Base-by-base conservation (phyloP, 1,140 invertebrate genomes). In the Bradynema listronoti region DNA sequence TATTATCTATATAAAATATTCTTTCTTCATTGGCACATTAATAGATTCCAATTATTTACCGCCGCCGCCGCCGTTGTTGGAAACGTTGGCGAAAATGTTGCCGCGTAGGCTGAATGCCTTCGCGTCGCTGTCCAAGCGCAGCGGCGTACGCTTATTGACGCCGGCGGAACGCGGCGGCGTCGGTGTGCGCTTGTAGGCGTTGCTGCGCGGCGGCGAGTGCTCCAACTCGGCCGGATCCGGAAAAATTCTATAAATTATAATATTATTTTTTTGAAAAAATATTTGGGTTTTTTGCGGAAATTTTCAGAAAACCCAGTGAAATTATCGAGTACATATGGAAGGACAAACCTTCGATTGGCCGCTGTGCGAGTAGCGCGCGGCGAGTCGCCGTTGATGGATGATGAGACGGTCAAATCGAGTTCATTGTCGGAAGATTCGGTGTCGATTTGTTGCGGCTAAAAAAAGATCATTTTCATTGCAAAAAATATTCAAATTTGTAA, bases 161-260 rank as follows among this genome's bases (percentile, higher is more conserved):
- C n/a, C 53, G 4, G 58, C 29, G 22, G 58, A 7, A 19, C 61
- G 49, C 1, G 61, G 61, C 27, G 61, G 61, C 24, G 61, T 63
- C 25, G 61, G 61, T 4, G 61, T 63, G 22, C 61, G 56, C 19
- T 63, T 50, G n/a, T 62, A 64, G 11, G 61, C 22, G 27, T 49
- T 24, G 14, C 36, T 16, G 41, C 46, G 36, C 3, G 16, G 16
- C 3, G 43, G 16, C 2, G 54, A 56, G 5, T 56, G 11, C 19
- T 52, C 27, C 24, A 9, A 7, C 41, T 49, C 7, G 3, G 4
- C 52, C 22, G 42, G 9, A 43, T 43, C 22, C 6, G 9, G 19
- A 19, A 19, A 30, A 43, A 6, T 29, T 51, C 22, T 32, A 36
- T 3, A 6, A 16, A 25, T 56, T 5, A 22, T 27, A 32, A 34